A percentile compares a stretch with the other conserved stretches of the same genome.
phyloP scores from a whole-genome alignment of 2,797 vertebrate genomes.

The Cebuella pygmaea region DNA sequence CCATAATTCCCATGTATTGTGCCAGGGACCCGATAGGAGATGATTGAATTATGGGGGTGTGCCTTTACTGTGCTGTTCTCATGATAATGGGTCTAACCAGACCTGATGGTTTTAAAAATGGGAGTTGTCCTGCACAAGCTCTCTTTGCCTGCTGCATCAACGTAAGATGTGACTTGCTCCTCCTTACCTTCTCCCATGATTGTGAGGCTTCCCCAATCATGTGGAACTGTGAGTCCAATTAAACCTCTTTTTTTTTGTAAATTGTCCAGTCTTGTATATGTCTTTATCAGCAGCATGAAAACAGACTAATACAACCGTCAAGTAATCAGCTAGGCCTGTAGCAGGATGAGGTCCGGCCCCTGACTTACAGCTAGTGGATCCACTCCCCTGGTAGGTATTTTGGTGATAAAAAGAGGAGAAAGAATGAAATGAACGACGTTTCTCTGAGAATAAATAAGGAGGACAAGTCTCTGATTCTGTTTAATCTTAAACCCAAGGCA shows the following conservation, averaged over 20 bases:
- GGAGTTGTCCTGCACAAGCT: not conserved
- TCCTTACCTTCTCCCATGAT: not conserved
- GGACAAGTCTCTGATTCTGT: not conserved
- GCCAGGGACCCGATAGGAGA: not conserved
- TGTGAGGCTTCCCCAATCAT: not conserved
- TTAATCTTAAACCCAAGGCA: not conserved
- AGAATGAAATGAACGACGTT: not conserved
- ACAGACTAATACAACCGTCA: not conserved
- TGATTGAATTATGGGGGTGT: not conserved
- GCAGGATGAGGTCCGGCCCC: not conserved
- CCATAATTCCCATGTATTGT: not conserved
- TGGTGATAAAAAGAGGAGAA: not conserved
- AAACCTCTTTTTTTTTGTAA: not conserved
- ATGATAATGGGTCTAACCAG: not conserved
- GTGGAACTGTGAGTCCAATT: not conserved
- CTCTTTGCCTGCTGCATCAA: not conserved
- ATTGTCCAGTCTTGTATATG: not conserved
- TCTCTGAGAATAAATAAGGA: not conserved
- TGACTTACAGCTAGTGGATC: not conserved
- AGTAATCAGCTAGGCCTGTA: fast-evolving
- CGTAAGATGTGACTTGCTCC: not conserved
- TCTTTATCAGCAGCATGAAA: not conserved
- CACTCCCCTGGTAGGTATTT: not conserved
- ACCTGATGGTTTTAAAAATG: not conserved
- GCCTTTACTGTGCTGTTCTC: not conserved